Evolutionary conservation across 2,113 vertebrate species (phyloP).

Genomic region (Mohoua ochrocephala): DNA sequence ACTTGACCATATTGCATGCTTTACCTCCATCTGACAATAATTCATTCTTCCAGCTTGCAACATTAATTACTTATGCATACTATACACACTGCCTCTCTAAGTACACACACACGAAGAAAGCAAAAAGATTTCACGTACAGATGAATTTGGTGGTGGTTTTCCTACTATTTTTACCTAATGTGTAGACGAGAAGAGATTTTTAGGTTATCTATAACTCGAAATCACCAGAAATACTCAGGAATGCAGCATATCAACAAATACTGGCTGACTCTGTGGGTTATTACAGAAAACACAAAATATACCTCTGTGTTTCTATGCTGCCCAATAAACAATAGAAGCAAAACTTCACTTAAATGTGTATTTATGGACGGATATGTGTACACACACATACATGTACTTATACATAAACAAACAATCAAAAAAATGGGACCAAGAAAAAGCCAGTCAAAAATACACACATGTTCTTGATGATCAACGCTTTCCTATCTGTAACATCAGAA

Average conservation of each 20-base stretch:
- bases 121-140: neutral
- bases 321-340: neutral
- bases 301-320: neutral
- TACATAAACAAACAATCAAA: neutral
- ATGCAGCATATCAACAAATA: neutral
- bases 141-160: neutral
- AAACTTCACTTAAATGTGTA: neutral
- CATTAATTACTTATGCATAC: conserved; percentile 5
- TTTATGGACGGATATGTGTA: neutral
- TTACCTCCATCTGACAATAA: conserved; percentile 32
- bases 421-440: neutral
- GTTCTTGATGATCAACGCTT: neutral
- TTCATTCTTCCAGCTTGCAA: conserved; percentile 12
- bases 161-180: neutral
- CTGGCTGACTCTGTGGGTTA: neutral
- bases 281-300: neutral
- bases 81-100: neutral
- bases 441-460: neutral
- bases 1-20: conserved; percentile 25
- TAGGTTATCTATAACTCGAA: neutral
- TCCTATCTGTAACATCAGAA: neutral
- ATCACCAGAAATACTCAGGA: neutral
- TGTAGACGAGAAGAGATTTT: neutral
- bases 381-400: neutral
- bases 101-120: neutral